Evolutionary conservation across 2,113 vertebrate genomes (phyloP).

Genomic region (Pitta sordida): DNA sequence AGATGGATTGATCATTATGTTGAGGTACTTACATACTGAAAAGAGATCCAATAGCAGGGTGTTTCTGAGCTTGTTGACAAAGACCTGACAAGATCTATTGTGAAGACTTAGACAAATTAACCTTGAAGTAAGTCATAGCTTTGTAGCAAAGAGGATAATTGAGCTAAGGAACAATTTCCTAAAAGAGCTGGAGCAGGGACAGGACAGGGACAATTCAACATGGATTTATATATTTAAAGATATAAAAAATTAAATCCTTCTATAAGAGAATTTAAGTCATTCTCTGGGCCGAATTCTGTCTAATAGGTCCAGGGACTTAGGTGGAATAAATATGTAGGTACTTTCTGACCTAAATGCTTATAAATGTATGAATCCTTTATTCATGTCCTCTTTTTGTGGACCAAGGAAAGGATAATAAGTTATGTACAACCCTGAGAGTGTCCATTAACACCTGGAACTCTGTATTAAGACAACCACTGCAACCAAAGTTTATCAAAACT

Average conservation of each 20-base stretch:
- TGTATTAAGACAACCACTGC: not conserved
- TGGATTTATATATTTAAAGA: not conserved
- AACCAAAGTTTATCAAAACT: not conserved
- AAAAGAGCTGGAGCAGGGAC: not conserved
- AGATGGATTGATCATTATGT: not conserved
- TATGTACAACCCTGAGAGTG: not conserved
- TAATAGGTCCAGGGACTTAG: not conserved
- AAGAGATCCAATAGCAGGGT: not conserved
- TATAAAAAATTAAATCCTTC: not conserved
- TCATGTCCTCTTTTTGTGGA: not conserved
- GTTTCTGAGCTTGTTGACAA: not conserved
- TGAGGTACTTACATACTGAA: not conserved
- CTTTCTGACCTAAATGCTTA: not conserved
- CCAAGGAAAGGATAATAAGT: not conserved
- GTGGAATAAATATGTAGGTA: not conserved
- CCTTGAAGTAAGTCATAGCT: not conserved
- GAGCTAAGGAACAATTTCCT: not conserved
- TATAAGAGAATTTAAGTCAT: not conserved
- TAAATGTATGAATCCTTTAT: not conserved
- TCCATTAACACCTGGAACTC: not conserved
- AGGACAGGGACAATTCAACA: accelerated
- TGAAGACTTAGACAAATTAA: not conserved
- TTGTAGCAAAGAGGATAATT: not conserved
- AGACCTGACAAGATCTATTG: not conserved
- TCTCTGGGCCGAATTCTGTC: not conserved